Evolutionary conservation across 1,140 invertebrate genomes (phyloP), one percentile per base, ranked within the genome.

Genomic region (Goniozus legneri): DNA sequence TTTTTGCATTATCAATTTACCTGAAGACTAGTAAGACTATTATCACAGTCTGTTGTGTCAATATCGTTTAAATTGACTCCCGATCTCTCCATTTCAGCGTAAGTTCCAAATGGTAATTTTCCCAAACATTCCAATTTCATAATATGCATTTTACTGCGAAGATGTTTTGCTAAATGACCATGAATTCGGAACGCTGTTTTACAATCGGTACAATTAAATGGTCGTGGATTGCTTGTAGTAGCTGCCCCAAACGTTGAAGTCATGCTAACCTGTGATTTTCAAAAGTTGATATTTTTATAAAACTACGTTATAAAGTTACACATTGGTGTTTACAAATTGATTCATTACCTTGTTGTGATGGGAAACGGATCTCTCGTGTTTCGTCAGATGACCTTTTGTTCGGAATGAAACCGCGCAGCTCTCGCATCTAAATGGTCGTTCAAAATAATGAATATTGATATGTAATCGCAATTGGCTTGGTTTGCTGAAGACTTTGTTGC

Each of bases 131-230:
- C 95, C 31, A 98, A 78, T 62, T 91, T 88, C 85, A 94, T 93
- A 16, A 98, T 95, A 67, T 99, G 96, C 83, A 92, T 91, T 79
- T 97, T 97, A 21, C 93, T 96, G 30, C 95, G 82, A 31, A 98
- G 78, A 80, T 98, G 96, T 76, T 97, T 97, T 0, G 94, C 92
- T 55, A 98, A 77, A 74, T 97, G 94, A 0, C 93, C 95, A 63
- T 96, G 92, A 63, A 97, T 97, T 51, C 95, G 82, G 69, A 98
- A 98, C 1, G 92, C 93, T 48, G 95, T 90, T 69, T 93, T 93
- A 71, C 96, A 98, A 63, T 97, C 92, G 4, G 84, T 85, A 77
- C 95, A 98, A 63, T 94, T 92, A 64, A 95, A 97, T 3, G 94
- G 92, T 36, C 94, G 80, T 12, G 94, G 94, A 77, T 97, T 95